These are phyloP conservation scores for Selene dorsalis DNA, from an alignment of 2,797 vertebrate genomes.

Conservation along the genomic window DNA sequence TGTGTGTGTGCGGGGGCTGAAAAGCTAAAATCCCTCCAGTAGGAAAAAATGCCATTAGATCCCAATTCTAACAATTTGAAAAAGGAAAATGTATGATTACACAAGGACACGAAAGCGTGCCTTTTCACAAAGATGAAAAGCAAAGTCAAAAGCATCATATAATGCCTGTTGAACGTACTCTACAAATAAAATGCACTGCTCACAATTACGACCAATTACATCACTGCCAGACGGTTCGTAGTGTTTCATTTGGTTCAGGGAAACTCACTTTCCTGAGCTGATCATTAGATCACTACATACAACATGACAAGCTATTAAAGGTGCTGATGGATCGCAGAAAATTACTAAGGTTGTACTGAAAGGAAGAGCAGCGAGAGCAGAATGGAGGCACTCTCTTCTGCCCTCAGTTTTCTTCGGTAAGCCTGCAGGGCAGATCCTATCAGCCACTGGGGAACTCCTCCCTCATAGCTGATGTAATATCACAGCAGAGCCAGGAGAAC, in stretches of 20 bases:
- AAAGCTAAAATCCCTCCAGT: conserved; percentile 14
- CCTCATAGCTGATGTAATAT: conserved; percentile 62
- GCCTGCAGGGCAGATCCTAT: conserved; percentile 65
- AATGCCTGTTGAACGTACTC: conserved; percentile 14
- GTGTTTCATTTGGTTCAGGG: conserved; percentile 27
- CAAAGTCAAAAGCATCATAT: conserved; percentile 34
- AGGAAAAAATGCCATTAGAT: conserved; percentile 13
- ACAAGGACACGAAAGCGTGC: conserved; percentile 10
- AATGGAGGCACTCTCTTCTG: conserved; percentile 23
- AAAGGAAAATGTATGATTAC: conserved; percentile 34
- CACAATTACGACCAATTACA: conserved; percentile 64
- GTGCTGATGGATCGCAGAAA: conserved; percentile 50
- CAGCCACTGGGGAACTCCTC: conserved; percentile 49
- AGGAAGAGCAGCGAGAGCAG: conserved; percentile 19
- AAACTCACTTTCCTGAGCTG: conserved; percentile 34
- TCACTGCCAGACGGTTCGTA: conserved; percentile 47
- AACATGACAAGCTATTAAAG: conserved; percentile 62
- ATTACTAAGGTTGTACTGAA: conserved; percentile 38
- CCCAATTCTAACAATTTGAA: conserved; percentile 40
- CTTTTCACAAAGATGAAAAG: conserved; percentile 40
- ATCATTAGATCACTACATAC: conserved; percentile 46
- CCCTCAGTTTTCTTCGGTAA: conserved; percentile 44
- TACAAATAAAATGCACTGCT: conserved; percentile 40
- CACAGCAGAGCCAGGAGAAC: conserved; percentile 49
- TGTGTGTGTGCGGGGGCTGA: conserved; percentile 10